Base-by-base conservation (phyloP, 1,140 invertebrate species). In the Papilio glaucus region DNA sequence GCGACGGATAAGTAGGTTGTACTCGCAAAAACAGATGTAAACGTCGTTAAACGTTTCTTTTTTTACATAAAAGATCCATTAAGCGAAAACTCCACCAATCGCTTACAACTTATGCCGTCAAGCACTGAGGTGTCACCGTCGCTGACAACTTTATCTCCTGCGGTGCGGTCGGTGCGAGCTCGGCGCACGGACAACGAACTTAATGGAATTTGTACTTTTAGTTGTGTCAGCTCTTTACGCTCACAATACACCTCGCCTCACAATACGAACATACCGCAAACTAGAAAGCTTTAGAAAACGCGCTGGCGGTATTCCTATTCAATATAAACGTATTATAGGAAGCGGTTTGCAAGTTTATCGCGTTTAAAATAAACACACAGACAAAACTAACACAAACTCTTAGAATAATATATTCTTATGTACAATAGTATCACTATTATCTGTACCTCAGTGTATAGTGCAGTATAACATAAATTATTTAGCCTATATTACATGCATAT, bases 111-210 rank as follows among this genome's bases (percentile, higher is more conserved):
- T 18, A 67, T 41, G 68, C 38, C 65, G 21, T 61, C 57, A 75
- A 72, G 61, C 37, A 10, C 61, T 21, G 61, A 61, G 71, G 73
- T 76, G 77, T 77, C 78, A 81, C 72, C 72, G 72, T 77, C 77
- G 74, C 76, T 85, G 85, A 87, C 85, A 84, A 83, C 77, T 83
- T 87, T 87, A 87, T 87, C 85, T 80, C 67, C 80, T 77, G 71
- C 71, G 72, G 79, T 80, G 81, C 79, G 81, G 79, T 80, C 74
- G 61, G 78, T 79, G 74, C 71, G 80, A 76, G 77, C 80, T 78
- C 72, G 72, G 71, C 78, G 77, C 61, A 72, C 76, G 86, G 77
- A 79, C 83, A 81, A 79, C 79, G 83, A 84, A 83, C 83, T 72
- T 41, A 72, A 38, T 37, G 69, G 71, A 62, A 72, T 60, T 65